Conservation (phyloP, 2,113 vertebrate species). For the Solea senegalensis region DNA sequence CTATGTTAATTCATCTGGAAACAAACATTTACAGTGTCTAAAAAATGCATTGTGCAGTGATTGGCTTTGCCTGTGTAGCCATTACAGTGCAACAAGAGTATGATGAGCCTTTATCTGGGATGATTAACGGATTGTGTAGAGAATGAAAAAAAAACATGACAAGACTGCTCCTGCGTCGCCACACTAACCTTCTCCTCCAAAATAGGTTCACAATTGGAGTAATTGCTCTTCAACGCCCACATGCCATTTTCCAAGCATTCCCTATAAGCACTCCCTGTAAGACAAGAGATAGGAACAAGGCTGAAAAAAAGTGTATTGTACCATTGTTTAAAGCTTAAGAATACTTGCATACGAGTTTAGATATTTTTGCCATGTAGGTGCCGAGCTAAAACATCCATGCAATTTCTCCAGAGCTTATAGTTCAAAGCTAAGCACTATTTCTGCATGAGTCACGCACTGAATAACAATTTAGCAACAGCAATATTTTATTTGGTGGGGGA, state of each 20-base stretch:
- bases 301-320: background rate
- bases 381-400: slow-evolving; percentile 9
- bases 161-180: background rate
- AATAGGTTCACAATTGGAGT: slow-evolving; percentile 96
- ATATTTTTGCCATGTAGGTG: slow-evolving; percentile 13
- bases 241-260: slow-evolving; percentile 96
- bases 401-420: slow-evolving; percentile 25
- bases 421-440: slow-evolving; percentile 45
- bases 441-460: slow-evolving; percentile 9
- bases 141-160: background rate
- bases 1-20: slow-evolving; percentile 10
- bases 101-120: slow-evolving; percentile 9
- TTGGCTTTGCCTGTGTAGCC: background rate
- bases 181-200: slow-evolving; percentile 91
- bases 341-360: background rate
- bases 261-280: slow-evolving; percentile 91
- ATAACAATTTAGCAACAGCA: slow-evolving; percentile 40
- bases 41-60: background rate
- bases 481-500: slow-evolving; percentile 36
- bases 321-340: background rate
- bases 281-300: background rate
- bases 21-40: slow-evolving; percentile 1
- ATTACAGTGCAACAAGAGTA: slow-evolving; percentile 1
- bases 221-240: slow-evolving; percentile 95
- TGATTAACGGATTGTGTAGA: slow-evolving; percentile 1